These are phyloP conservation scores for Amphipyra tragopoginis DNA, from an alignment of 2,888 invertebrate genomes.

Conservation along the genomic window DNA sequence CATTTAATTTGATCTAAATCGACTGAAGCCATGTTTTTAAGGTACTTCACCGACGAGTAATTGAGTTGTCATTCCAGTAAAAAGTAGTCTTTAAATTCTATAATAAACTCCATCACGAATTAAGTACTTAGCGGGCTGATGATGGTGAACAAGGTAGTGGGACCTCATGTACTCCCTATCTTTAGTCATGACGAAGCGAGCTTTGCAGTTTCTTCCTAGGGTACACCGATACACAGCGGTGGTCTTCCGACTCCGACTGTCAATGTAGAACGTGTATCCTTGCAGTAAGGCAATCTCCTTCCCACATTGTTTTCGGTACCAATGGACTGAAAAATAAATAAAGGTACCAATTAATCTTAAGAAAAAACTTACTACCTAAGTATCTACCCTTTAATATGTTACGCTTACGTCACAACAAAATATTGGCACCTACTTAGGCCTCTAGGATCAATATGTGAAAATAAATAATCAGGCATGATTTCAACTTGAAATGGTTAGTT, in stretches of 20 bases:
- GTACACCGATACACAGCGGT: constrained; percentile 25
- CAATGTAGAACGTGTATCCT: constrained; percentile 65
- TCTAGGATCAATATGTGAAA: too few species aligned
- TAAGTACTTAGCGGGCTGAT: constrained; percentile 12
- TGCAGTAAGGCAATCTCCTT: constrained; percentile 62
- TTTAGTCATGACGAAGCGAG: constrained; percentile 28
- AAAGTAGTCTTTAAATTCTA: constrained; percentile 6
- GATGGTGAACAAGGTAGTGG: constrained; percentile 14
- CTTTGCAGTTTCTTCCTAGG: constrained; percentile 8
- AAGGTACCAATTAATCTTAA: not conserved
- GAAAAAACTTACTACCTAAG: too few species aligned
- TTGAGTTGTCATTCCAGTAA: too few species aligned
- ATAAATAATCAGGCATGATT: too few species aligned
- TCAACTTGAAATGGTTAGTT: too few species aligned
- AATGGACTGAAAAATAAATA: constrained; percentile 25
- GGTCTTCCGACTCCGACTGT: not conserved
- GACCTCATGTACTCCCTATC: constrained; percentile 17
- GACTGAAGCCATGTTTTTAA: too few species aligned
- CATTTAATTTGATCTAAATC: too few species aligned
- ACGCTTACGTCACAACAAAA: too few species aligned
- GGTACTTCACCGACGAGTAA: too few species aligned
- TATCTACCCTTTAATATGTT: too few species aligned
- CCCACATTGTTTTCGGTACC: constrained; percentile 52
- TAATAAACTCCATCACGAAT: constrained; percentile 26
- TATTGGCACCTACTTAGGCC: too few species aligned